Evolutionary conservation across 2,888 invertebrate genomes (phyloP), one percentile per base, ranked within the genome.

Genomic region (Synanthedon formicaeformis): DNA sequence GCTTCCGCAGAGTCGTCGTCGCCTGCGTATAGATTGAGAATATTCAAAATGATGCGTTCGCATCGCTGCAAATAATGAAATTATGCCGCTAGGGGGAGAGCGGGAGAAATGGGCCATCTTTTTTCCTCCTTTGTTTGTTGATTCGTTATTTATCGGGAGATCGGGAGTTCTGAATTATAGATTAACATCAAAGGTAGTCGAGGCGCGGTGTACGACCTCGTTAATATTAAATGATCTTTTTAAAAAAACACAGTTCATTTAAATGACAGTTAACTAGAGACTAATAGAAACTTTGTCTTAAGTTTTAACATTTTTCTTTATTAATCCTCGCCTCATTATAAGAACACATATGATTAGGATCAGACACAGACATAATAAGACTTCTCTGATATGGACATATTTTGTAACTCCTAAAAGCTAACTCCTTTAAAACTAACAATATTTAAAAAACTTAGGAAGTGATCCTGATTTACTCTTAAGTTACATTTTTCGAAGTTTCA

Each of bases 121-220:
- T 67, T 73, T 70, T 65, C 68, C 68, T 64, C 67, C 71, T 75
- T 78, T 77, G 78, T 81, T 78, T 80, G 78, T 76, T 71, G 73
- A 77, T 77, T 74, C 77, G 72, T 75, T 77, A 78, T 79, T 78
- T 81, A 79, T 78, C 78, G 78, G 77, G 67, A 77, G 78, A 80
- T 81, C 75, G 73, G 67, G 69, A 68, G 67, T 63, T 64, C 68
- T 65, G 66, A 64, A 71, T 68, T 73, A 73, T 73, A 78, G 78
- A 81, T 81, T 78, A 79, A 78, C 76, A 79, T 81, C 81, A 80
- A 81, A 81, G 75, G 71, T 62, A 50, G 12, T 64, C 69, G 64
- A 67, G 60, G 59, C 67, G 62, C 67, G 62, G 68, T 67, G 64
- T 66, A 69, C 66, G 71, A 67, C 63, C 67, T 72, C 73, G 75